These are phyloP conservation scores for Halcyon badia DNA, from an alignment of 2,797 vertebrate species.

Conservation along the genomic window DNA sequence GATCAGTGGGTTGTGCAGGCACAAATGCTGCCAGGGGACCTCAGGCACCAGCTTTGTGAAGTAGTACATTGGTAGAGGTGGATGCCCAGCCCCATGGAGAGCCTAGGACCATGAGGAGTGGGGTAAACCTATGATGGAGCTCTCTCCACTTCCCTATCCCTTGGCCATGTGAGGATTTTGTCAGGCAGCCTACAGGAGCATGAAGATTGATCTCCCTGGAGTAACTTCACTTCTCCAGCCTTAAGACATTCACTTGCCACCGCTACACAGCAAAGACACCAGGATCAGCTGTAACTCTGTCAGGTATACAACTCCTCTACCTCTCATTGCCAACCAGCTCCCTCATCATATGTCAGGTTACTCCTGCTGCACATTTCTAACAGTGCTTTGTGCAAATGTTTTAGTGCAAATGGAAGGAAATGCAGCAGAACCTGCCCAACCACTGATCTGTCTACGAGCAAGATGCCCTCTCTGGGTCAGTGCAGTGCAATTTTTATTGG, in stretches of 20 bases:
- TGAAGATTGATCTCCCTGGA: not conserved
- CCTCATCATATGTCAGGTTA: not conserved
- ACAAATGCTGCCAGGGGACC: not conserved
- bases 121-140: not conserved
- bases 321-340: not conserved
- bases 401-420: slow-evolving; percentile 8
- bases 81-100: not conserved
- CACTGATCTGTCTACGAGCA: not conserved
- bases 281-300: not conserved
- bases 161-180: not conserved
- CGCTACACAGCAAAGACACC: not conserved
- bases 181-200: not conserved
- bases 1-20: not conserved
- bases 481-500: not conserved
- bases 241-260: not conserved
- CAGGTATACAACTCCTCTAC: not conserved
- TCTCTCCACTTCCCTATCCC: not conserved
- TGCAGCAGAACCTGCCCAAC: slow-evolving; percentile 38
- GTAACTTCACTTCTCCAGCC: not conserved
- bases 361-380: not conserved
- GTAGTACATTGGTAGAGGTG: not conserved
- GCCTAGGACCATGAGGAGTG: not conserved
- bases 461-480: slow-evolving; percentile 10
- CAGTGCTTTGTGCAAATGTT: not conserved
- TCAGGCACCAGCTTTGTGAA: not conserved